A percentile compares a stretch with the other conserved stretches of the same genome.
Conservation (phyloP, 2,888 invertebrate genomes). For the Epinotia bilunana region DNA sequence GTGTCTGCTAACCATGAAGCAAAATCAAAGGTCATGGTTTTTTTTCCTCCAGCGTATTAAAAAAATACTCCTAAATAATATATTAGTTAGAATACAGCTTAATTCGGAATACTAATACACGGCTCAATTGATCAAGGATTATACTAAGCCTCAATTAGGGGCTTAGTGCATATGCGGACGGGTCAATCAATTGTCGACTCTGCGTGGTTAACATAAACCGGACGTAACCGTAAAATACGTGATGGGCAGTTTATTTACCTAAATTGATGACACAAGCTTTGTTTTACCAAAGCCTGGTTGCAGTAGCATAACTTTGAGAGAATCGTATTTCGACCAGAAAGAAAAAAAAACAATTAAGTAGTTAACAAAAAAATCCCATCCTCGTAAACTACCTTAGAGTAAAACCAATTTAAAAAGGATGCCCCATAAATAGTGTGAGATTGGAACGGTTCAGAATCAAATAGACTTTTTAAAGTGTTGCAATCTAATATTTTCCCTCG, state of each 20-base stretch:
- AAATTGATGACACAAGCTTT: neutral
- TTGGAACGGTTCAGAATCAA: no score
- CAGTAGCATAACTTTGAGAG: no score
- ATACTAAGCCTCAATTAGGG: conserved; percentile 16
- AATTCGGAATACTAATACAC: conserved; percentile 5
- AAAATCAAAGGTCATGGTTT: neutral
- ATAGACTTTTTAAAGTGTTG: no score
- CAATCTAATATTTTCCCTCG: no score
- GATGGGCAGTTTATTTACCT: neutral
- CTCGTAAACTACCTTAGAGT: no score
- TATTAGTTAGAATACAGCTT: conserved; percentile 4
- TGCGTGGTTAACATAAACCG: conserved; percentile 13
- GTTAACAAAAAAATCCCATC: no score
- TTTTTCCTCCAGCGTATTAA: no score
- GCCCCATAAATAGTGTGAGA: no score
- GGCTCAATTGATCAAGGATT: conserved; percentile 27
- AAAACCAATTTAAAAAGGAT: no score
- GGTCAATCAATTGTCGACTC: conserved; percentile 23
- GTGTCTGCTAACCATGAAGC: neutral
- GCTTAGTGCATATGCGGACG: neutral
- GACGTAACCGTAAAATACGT: neutral
- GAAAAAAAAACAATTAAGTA: no score
- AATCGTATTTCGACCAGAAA: no score
- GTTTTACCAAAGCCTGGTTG: neutral
- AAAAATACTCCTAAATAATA: neutral